Conservation (phyloP, 1,140 invertebrate genomes). For the Chrysoperla carnea region DNA sequence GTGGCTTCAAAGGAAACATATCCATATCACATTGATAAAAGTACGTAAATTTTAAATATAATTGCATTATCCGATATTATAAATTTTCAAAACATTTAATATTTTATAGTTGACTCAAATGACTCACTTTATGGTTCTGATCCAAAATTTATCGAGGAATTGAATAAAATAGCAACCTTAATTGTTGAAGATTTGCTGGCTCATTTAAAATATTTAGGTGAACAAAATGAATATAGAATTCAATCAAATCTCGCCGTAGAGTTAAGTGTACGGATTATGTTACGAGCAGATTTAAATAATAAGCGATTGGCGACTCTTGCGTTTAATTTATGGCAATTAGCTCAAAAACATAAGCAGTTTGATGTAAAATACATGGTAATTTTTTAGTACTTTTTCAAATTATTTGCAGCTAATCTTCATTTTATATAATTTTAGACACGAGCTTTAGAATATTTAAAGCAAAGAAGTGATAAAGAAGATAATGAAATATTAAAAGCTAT, state of each 20-base stretch:
- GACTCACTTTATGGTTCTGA: constrained; percentile 84
- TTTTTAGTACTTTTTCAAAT: neutral
- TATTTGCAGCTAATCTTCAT: neutral
- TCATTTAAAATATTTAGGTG: constrained; percentile 46
- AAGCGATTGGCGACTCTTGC: constrained; percentile 41
- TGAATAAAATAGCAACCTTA: constrained; percentile 59
- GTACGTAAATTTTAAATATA: constrained; percentile 23
- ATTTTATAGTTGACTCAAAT: constrained; percentile 72
- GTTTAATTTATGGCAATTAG: constrained; percentile 61
- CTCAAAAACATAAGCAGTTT: constrained; percentile 35
- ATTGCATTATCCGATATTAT: constrained; percentile 1
- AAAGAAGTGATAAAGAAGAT: no score
- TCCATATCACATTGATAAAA: constrained; percentile 64
- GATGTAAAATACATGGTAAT: constrained; percentile 31
- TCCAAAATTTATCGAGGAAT: constrained; percentile 63
- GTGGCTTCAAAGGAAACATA: constrained; percentile 58
- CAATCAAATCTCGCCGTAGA: constrained; percentile 54
- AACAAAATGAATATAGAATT: constrained; percentile 35
- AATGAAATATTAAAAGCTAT: no score
- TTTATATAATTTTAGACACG: no score
- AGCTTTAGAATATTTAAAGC: no score
- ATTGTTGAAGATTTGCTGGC: constrained; percentile 60
- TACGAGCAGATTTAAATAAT: constrained; percentile 46
- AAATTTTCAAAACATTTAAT: constrained; percentile 3
- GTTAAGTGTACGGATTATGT: constrained; percentile 51